phyloP scores from a whole-genome alignment of 2,113 vertebrate species.

The Notiomystis cincta region DNA sequence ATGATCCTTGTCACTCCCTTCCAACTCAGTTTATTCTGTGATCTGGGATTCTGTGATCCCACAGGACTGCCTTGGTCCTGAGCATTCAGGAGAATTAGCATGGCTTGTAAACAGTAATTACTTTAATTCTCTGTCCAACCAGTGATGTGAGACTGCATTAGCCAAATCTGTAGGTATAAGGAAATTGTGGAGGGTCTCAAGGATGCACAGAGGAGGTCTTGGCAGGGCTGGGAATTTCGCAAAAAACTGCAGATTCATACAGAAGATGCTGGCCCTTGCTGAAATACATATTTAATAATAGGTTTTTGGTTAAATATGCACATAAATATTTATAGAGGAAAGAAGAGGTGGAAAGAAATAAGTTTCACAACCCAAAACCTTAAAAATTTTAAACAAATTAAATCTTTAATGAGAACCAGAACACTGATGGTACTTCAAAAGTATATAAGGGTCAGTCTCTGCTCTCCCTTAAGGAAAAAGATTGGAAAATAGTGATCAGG shows the following conservation, averaged over 20 bases:
- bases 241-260: not conserved
- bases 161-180: not conserved
- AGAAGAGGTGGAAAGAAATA: not conserved
- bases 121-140: not conserved
- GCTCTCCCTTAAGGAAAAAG: not conserved
- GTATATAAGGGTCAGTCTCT: not conserved
- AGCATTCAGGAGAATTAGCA: not conserved
- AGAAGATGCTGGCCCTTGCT: not conserved
- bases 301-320: not conserved
- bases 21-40: not conserved
- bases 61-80: not conserved
- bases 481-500: not conserved
- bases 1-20: not conserved
- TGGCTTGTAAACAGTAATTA: not conserved
- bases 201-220: not conserved
- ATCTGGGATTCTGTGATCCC: not conserved
- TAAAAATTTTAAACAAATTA: slow-evolving; percentile 3
- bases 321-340: not conserved
- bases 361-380: not conserved
- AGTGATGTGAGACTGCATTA: not conserved
- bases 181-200: not conserved
- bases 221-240: not conserved
- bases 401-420: slow-evolving; percentile 22
- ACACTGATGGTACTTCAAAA: not conserved
- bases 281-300: not conserved